Evolutionary conservation across 2,113 vertebrate species (phyloP).

Genomic region (Passer montanus): DNA sequence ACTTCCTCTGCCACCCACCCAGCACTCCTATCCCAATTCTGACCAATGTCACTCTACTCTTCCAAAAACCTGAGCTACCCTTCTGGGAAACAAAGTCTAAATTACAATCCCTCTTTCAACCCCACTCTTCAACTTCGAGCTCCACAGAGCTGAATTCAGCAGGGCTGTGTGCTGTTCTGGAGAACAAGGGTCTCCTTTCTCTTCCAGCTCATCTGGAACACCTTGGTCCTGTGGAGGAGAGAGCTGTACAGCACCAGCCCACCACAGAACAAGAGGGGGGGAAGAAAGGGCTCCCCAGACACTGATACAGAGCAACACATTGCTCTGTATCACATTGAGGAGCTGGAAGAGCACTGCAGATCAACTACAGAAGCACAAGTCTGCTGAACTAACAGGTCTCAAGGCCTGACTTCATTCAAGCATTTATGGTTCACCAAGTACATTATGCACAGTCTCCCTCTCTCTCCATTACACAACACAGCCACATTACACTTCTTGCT

Average conservation of each 20-base stretch:
- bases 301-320: background rate
- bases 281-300: background rate
- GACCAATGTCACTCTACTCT: background rate
- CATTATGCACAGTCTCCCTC: background rate
- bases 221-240: background rate
- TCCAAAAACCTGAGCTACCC: background rate
- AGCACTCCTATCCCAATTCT: background rate
- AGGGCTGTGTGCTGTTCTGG: background rate
- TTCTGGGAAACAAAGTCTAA: background rate
- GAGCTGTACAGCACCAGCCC: background rate
- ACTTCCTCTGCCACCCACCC: background rate
- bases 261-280: background rate
- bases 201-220: background rate
- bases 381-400: background rate
- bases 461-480: background rate
- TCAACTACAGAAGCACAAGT: background rate
- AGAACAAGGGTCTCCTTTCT: background rate
- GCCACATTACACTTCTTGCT: background rate
- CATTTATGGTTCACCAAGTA: background rate
- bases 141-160: background rate
- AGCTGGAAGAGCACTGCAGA: background rate
- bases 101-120: background rate
- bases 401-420: background rate
- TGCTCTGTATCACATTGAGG: too few species aligned
- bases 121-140: background rate